Conservation (phyloP, 2,888 invertebrate species). For the Silvanus unidentatus region DNA sequence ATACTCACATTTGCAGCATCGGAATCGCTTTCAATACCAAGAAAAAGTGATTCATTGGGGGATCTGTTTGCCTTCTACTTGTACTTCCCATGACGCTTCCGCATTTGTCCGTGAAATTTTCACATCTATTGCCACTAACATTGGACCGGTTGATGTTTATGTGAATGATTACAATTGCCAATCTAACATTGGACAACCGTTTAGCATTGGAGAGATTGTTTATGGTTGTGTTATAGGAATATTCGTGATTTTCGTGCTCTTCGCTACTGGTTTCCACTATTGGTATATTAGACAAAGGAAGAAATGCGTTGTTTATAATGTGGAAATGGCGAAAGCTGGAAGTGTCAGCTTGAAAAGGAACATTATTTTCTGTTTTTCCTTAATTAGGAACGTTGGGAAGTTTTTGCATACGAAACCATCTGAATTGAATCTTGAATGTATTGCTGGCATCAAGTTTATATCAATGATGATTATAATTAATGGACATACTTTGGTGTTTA, state of each 20-base stretch:
- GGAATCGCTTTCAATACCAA: not conserved
- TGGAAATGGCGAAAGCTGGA: slow-evolving; percentile 16
- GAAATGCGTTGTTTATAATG: slow-evolving; percentile 23
- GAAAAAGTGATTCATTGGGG: slow-evolving; percentile 52
- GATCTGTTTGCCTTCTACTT: slow-evolving; percentile 58
- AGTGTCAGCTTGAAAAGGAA: slow-evolving; percentile 22
- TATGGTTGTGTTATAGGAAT: slow-evolving; percentile 36
- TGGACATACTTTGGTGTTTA: slow-evolving; percentile 62
- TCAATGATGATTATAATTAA: slow-evolving; percentile 63
- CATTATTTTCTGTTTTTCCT: slow-evolving; percentile 51
- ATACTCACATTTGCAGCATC: too few species aligned
- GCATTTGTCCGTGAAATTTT: slow-evolving; percentile 46
- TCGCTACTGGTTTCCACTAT: slow-evolving; percentile 33
- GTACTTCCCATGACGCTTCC: slow-evolving; percentile 50
- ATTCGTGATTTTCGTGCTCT: slow-evolving; percentile 27
- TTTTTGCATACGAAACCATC: slow-evolving; percentile 54
- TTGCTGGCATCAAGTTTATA: slow-evolving; percentile 53
- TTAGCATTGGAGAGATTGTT: slow-evolving; percentile 41
- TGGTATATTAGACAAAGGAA: slow-evolving; percentile 25
- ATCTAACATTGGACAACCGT: slow-evolving; percentile 22
- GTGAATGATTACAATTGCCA: slow-evolving; percentile 31
- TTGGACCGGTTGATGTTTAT: slow-evolving; percentile 19
- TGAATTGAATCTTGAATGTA: slow-evolving; percentile 57
- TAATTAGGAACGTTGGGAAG: slow-evolving; percentile 55
- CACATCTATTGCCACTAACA: slow-evolving; percentile 23